Evolutionary conservation across 2,797 vertebrate species (phyloP).

Genomic region (Myotis vivesi): DNA sequence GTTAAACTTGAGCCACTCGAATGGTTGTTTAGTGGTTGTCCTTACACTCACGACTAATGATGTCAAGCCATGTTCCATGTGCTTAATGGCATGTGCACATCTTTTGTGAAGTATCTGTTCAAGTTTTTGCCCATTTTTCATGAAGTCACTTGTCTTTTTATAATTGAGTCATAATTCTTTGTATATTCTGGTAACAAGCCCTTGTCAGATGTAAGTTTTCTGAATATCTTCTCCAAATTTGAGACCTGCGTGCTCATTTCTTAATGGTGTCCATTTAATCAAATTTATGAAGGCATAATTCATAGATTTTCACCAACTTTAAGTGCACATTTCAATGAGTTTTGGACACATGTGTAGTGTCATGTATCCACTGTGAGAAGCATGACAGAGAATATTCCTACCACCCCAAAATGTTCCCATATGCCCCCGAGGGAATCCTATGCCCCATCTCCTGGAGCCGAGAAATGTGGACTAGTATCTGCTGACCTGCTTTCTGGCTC

Average conservation of each 20-base stretch:
- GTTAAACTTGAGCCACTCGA: neutral
- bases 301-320: neutral
- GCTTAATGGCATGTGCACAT: neutral
- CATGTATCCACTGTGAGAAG: neutral
- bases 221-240: constrained; percentile 27
- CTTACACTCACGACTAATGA: neutral
- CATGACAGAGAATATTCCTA: neutral
- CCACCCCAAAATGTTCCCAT: neutral
- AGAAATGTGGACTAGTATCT: no score
- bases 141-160: neutral
- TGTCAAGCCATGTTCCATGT: neutral
- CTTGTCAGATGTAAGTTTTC: neutral
- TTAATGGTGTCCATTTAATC: neutral
- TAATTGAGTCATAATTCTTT: neutral
- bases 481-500: neutral
- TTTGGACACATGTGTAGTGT: neutral
- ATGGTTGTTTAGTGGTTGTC: neutral
- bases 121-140: constrained; percentile 9
- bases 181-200: neutral
- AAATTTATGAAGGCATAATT: neutral
- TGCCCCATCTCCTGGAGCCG: no score
- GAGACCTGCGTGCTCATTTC: neutral
- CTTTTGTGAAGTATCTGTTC: neutral
- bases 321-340: neutral
- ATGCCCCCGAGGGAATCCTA: neutral